phyloP scores from a whole-genome alignment of 2,797 vertebrate genomes.

The Eupleurogrammus muticus region DNA sequence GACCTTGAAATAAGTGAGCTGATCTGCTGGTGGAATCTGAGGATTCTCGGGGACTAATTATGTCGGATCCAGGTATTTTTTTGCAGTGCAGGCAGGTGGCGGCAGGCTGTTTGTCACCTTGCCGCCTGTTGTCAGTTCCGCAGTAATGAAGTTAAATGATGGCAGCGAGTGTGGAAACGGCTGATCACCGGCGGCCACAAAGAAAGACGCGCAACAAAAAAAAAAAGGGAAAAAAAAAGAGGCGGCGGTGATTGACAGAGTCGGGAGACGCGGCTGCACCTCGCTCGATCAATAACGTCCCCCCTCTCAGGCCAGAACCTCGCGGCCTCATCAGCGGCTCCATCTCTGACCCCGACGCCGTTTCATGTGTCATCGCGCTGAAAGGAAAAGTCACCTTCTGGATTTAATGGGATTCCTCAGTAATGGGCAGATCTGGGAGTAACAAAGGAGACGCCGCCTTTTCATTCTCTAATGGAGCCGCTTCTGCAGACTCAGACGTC shows the following conservation, averaged over 20 bases:
- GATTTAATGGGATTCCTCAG: conserved; percentile 82
- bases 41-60: too few species aligned
- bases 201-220: conserved; percentile 53
- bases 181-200: conserved; percentile 55
- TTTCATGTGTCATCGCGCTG: conserved; percentile 77
- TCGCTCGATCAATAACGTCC: conserved; percentile 82
- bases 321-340: conserved; percentile 55
- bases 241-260: conserved; percentile 74
- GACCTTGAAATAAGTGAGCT: too few species aligned
- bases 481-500: conserved; percentile 55
- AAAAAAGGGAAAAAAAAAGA: too few species aligned
- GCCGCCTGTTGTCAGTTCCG: conserved; percentile 74
- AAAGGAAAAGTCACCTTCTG: conserved; percentile 86
- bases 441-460: conserved; percentile 67
- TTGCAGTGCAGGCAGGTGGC: too few species aligned
- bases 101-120: conserved; percentile 62
- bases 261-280: conserved; percentile 61
- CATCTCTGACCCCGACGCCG: conserved; percentile 72
- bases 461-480: conserved; percentile 77
- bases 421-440: conserved; percentile 74
- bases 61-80: too few species aligned
- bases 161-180: conserved; percentile 56
- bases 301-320: conserved; percentile 49
- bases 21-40: too few species aligned
- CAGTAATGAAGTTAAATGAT: conserved; percentile 86